phyloP scores from a whole-genome alignment of 2,797 vertebrate genomes.

The Sebastes nivosus region DNA sequence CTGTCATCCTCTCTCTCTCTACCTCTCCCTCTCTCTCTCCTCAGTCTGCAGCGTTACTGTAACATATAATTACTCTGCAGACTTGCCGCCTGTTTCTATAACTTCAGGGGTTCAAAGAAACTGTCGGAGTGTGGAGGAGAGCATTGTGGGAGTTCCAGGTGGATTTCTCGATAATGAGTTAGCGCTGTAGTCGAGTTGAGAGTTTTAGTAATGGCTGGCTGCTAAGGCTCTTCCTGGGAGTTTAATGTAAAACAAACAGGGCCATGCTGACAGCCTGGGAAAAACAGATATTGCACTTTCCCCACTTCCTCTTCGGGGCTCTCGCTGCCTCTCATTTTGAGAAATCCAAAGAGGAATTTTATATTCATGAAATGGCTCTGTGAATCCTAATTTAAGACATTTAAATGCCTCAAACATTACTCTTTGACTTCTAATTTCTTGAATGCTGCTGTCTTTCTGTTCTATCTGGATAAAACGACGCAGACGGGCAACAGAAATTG shows the following conservation, averaged over 20 bases:
- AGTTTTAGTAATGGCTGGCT: constrained; percentile 85
- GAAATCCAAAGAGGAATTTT: constrained; percentile 52
- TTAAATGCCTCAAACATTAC: constrained; percentile 41
- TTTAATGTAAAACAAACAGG: constrained; percentile 85
- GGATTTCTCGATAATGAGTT: constrained; percentile 87
- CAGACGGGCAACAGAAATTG: constrained; percentile 7
- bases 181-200: constrained; percentile 75
- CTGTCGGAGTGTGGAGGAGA: constrained; percentile 81
- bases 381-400: constrained; percentile 51
- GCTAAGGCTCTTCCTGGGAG: constrained; percentile 77
- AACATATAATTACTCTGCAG: constrained; percentile 83
- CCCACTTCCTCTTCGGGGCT: constrained; percentile 62
- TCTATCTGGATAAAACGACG: constrained; percentile 36
- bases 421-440: constrained; percentile 35
- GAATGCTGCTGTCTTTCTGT: background rate
- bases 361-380: constrained; percentile 55
- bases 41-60: constrained; percentile 70
- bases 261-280: constrained; percentile 75
- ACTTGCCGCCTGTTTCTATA: constrained; percentile 78
- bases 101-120: constrained; percentile 81
- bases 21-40: constrained; percentile 18
- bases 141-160: constrained; percentile 87
- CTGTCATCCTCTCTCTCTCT: constrained; percentile 44
- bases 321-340: constrained; percentile 47
- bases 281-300: constrained; percentile 75